Percentiles rank a stretch among this genome's conserved stretches.
Conservation (phyloP, 2,797 vertebrate genomes). For the Hypotaenidia philippensis region DNA sequence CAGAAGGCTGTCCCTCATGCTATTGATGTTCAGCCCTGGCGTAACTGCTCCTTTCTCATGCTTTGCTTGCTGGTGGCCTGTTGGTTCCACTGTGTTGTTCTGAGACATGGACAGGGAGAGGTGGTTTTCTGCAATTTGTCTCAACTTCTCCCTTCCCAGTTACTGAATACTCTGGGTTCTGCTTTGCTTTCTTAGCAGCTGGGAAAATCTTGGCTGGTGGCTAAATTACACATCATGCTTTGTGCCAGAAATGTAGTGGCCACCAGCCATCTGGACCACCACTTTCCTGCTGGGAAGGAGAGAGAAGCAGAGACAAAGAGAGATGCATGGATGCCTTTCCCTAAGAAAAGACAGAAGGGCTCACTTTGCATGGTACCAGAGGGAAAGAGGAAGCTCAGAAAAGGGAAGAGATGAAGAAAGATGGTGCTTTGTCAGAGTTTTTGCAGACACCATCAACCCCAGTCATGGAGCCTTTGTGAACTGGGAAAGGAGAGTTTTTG, state of each 20-base stretch:
- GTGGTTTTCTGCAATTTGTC: not conserved
- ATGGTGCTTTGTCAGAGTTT: not conserved
- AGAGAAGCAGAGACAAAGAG: not conserved
- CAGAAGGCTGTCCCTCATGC: not conserved
- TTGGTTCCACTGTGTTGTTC: not conserved
- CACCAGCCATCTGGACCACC: not conserved
- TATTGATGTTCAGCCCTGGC: not conserved
- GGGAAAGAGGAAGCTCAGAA: not conserved
- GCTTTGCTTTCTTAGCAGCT: not conserved
- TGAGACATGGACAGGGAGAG: not conserved
- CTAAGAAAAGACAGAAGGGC: not conserved
- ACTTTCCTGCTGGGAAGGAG: not conserved
- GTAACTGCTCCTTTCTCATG: not conserved
- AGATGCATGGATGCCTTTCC: not conserved
- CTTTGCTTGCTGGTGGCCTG: not conserved
- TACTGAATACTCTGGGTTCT: not conserved
- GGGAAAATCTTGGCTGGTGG: not conserved
- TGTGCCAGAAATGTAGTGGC: not conserved
- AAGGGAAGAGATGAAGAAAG: not conserved
- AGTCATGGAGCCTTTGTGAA: not conserved
- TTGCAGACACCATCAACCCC: not conserved
- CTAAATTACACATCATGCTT: not conserved
- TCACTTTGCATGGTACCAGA: not conserved
- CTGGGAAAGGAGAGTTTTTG: not conserved
- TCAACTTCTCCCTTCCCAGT: not conserved